These are phyloP conservation scores for Coleophora deauratella DNA, from an alignment of 2,888 invertebrate species.

Conservation along the genomic window DNA sequence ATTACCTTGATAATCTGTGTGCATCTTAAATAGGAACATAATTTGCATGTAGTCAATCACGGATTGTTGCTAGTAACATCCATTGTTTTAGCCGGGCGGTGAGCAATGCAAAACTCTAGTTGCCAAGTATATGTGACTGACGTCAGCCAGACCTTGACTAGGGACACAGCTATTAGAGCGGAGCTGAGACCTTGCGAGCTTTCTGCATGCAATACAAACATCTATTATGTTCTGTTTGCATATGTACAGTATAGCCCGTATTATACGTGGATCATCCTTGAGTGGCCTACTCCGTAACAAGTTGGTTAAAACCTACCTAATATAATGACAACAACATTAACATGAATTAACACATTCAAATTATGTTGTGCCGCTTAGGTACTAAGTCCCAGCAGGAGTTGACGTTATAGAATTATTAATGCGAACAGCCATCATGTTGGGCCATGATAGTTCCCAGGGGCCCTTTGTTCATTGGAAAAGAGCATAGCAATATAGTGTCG, in stretches of 20 bases:
- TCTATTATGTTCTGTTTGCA: slow-evolving; percentile 18
- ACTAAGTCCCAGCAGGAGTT: slow-evolving; percentile 1
- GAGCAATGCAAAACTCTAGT: slow-evolving; percentile 41
- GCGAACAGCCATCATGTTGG: slow-evolving; percentile 19
- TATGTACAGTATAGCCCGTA: slow-evolving; percentile 4
- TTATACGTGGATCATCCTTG: slow-evolving; percentile 7
- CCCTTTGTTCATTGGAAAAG: slow-evolving; percentile 35
- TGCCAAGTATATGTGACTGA: slow-evolving; percentile 52
- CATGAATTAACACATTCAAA: slow-evolving; percentile 8
- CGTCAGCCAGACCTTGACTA: slow-evolving; percentile 63
- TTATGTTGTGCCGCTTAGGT: slow-evolving; percentile 3
- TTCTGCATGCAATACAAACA: slow-evolving; percentile 48
- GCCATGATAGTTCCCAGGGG: slow-evolving; percentile 32
- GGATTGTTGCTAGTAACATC: no score
- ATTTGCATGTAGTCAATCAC: no score
- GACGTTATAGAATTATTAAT: slow-evolving; percentile 11
- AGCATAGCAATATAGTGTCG: slow-evolving; percentile 32
- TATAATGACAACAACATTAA: slow-evolving; percentile 6
- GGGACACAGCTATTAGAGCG: slow-evolving; percentile 65
- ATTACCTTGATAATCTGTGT: no score
- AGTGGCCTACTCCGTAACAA: slow-evolving; percentile 2
- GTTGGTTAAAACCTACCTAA: slow-evolving; percentile 3
- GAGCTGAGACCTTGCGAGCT: slow-evolving; percentile 53
- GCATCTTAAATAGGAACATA: no score
- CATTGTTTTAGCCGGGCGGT: no score